phyloP scores from a whole-genome alignment of 2,888 invertebrate genomes.

The Phalangium opilio region DNA sequence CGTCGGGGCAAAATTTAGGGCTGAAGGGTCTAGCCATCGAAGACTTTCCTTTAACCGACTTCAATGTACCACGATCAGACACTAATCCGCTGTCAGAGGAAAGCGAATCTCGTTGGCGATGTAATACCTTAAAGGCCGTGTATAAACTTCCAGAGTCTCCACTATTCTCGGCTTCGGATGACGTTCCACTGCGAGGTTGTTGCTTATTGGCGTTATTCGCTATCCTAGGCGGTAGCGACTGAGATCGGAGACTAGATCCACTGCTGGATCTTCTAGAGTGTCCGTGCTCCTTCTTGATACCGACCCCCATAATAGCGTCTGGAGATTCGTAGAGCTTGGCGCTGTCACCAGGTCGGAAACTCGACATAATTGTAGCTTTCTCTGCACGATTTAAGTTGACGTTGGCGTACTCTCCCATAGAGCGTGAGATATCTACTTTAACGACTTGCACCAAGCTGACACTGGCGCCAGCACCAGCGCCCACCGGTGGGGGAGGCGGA shows the following conservation, averaged over 20 bases:
- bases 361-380: conserved; percentile 47
- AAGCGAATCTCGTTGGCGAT: conserved; percentile 15
- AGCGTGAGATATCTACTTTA: conserved; percentile 18
- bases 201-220: conserved; percentile 6
- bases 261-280: conserved; percentile 9
- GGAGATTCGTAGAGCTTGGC: conserved; percentile 80
- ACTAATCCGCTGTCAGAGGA: conserved; percentile 17
- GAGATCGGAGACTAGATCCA: conserved; percentile 17
- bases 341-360: conserved; percentile 72
- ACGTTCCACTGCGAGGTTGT: conserved; percentile 10
- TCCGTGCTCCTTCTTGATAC: conserved; percentile 23
- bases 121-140: conserved; percentile 13
- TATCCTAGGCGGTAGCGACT: conserved; percentile 16
- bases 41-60: conserved; percentile 13
- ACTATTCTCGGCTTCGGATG: conserved; percentile 17
- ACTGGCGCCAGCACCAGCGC: conserved; percentile 21
- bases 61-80: conserved; percentile 14
- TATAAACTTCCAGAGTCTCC: conserved; percentile 15
- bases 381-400: conserved; percentile 27
- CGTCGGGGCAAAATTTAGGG: conserved; percentile 15
- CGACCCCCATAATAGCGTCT: conserved; percentile 57
- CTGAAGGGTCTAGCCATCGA: conserved; percentile 12
- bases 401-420: conserved; percentile 28
- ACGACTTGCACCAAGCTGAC: conserved; percentile 30
- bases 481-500: conserved; percentile 60